Percentiles rank a stretch among this genome's conserved stretches.
Evolutionary conservation across 2,888 invertebrate genomes (phyloP).

Genomic region (Chaetoderma sp.): DNA sequence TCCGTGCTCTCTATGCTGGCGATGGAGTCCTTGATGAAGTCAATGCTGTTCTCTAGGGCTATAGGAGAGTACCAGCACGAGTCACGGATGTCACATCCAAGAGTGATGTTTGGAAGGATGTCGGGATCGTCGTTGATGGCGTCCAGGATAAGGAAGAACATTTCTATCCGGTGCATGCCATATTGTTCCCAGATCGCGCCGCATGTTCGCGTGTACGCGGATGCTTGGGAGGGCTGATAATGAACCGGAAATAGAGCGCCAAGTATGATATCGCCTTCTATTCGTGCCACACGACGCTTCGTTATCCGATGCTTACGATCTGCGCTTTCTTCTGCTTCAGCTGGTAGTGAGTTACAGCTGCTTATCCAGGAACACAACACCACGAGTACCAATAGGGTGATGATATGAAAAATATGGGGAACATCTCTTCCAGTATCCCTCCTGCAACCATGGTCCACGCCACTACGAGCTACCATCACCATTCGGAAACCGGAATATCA

Average conservation of each 20-base stretch:
- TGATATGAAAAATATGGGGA: too few relatives aligned
- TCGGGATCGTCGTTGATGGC: constrained; percentile 74
- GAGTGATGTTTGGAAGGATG: constrained; percentile 73
- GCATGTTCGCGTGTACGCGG: constrained; percentile 71
- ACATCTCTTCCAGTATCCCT: too few relatives aligned
- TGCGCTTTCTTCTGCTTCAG: too few relatives aligned
- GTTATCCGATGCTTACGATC: too few relatives aligned
- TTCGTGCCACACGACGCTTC: constrained; percentile 43
- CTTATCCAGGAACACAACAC: too few relatives aligned
- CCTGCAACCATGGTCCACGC: too few relatives aligned
- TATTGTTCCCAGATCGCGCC: constrained; percentile 80
- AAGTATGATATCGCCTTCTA: constrained; percentile 75
- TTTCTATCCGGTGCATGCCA: constrained; percentile 81
- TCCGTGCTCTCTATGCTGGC: constrained; percentile 43
- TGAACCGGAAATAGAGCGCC: constrained; percentile 74
- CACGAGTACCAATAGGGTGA: too few relatives aligned
- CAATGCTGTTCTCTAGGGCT: constrained; percentile 82
- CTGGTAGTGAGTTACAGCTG: too few relatives aligned
- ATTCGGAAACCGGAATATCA: too few relatives aligned
- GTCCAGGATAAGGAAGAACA: constrained; percentile 60
- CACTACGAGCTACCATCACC: too few relatives aligned
- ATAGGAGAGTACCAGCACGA: constrained; percentile 87
- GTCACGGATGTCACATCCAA: constrained; percentile 82
- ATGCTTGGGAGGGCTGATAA: constrained; percentile 69
- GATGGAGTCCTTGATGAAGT: constrained; percentile 78